Evolutionary conservation across 2,888 invertebrate species (phyloP).

Genomic region (Esperia sulphurella): DNA sequence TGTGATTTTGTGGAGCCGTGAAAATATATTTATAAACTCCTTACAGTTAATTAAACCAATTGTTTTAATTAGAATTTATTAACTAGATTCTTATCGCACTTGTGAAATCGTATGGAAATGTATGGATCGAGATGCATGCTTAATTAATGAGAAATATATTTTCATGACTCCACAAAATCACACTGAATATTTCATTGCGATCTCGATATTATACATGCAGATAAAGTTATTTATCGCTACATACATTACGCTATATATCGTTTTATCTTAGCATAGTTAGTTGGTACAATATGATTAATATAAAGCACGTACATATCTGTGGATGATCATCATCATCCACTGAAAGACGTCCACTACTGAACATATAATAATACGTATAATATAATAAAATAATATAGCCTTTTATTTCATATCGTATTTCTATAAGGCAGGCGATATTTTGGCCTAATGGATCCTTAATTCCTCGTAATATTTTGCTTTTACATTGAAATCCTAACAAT

Average conservation of each 20-base stretch:
- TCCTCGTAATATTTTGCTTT: too few species aligned
- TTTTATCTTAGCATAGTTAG: background rate
- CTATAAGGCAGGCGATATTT: too few species aligned
- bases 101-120: constrained; percentile 39
- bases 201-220: constrained; percentile 45
- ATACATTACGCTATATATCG: constrained; percentile 3
- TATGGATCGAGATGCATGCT: constrained; percentile 54
- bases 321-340: too few species aligned
- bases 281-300: background rate
- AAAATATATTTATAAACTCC: constrained; percentile 22
- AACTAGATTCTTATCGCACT: background rate
- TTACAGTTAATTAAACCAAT: constrained; percentile 26
- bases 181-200: constrained; percentile 69
- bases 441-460: too few species aligned
- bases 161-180: constrained; percentile 39
- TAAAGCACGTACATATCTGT: too few species aligned
- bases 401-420: too few species aligned
- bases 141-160: constrained; percentile 27
- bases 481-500: too few species aligned
- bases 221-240: constrained; percentile 15
- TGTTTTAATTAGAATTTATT: background rate
- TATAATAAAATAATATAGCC: too few species aligned
- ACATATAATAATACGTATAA: too few species aligned
- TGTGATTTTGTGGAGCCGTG: constrained; percentile 45
- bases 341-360: too few species aligned